phyloP scores from a whole-genome alignment of 2,797 vertebrate genomes.

The Morelia viridis region DNA sequence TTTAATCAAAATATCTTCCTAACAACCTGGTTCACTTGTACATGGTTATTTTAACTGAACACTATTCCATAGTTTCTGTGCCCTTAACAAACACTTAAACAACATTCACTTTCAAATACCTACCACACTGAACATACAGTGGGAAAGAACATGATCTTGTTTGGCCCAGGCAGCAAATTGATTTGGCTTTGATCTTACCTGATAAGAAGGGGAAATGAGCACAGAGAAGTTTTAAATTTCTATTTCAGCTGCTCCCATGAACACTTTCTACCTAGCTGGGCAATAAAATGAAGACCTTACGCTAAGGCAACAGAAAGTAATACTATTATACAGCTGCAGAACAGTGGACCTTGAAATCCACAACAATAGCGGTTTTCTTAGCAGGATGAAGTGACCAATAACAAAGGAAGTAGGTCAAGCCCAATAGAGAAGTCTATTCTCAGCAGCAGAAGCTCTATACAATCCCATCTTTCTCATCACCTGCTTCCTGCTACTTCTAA shows the following conservation, averaged over 20 bases:
- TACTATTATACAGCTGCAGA: background rate
- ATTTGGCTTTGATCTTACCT: background rate
- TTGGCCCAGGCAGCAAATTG: background rate
- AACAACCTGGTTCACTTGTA: constrained; percentile 15
- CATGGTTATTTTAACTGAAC: constrained; percentile 10
- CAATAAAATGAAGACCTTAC: background rate
- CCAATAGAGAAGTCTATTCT: background rate
- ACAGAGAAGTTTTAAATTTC: background rate
- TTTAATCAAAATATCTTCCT: background rate
- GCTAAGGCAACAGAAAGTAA: background rate
- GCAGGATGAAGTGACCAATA: background rate
- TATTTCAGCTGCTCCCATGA: background rate
- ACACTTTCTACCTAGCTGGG: background rate
- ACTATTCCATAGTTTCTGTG: background rate
- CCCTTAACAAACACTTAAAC: background rate
- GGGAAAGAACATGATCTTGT: background rate
- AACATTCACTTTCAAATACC: background rate
- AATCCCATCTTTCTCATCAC: background rate
- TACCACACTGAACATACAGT: background rate
- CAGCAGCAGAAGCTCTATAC: background rate
- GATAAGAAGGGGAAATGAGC: background rate
- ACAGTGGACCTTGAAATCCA: background rate
- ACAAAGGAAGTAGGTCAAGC: background rate
- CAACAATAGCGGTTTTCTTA: background rate
- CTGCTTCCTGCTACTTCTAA: background rate